Evolutionary conservation across 2,888 invertebrate species (phyloP), one percentile per base, ranked within the genome.

Genomic region (Aporophyla lueneburgensis): DNA sequence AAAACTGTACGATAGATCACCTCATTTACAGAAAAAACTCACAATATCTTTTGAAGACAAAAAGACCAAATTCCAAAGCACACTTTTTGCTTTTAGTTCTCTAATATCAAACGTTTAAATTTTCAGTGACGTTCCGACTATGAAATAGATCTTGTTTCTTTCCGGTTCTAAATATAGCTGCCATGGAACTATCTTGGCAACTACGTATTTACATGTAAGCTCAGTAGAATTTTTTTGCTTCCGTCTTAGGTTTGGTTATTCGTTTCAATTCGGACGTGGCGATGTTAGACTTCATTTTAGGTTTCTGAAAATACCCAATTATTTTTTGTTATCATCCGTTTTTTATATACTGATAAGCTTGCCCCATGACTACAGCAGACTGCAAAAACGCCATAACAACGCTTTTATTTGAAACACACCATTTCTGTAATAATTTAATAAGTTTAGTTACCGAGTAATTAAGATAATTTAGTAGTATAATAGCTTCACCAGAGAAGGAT

Each of bases 151-250:
- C 63, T 7, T 7, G 66, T 76, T 71, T 63, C 58, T 75, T 80
- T 76, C 24, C 63, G 40, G 21, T 76, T 76, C 71, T 81, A 81
- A 81, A 76, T 71, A 59, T 80, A 80, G 19, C 49, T 40, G 10
- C 43, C 6, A 68, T 80, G 76, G 67, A 76, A 71, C n/a, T 71
- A 58, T 80, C 33, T 63, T 70, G 66, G 69, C 33, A 62, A 62
- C 51, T 70, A 51, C 10, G 43, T 67, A 40, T 9, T 19, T 51
- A 56, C 27, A 56, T 75, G 77, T 51, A 76, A 43, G 10, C 19
- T 58, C 21, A 66, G 16, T 5, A 54, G 49, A 14, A 16, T 58
- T 63, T 71, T n/a, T 80, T 70, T 33, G 46, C 49, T 68, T 61
- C 58, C 43, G 19, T 46, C 59, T n/a, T 51, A 51, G 51, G 14